These are phyloP conservation scores for Patella vulgata DNA, from an alignment of 1,140 invertebrate genomes.

Conservation along the genomic window DNA sequence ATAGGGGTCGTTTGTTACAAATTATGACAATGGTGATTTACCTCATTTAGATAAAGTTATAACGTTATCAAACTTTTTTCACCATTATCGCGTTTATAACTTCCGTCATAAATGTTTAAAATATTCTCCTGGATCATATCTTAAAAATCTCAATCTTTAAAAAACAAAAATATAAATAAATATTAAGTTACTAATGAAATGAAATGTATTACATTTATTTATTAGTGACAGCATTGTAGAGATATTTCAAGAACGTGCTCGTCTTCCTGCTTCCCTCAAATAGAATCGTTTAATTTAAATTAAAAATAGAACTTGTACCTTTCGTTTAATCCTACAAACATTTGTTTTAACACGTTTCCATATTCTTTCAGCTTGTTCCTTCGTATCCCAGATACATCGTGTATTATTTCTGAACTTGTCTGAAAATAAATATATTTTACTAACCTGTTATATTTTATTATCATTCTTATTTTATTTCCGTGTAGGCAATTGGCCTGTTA, in stretches of 20 bases:
- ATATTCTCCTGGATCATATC: slow-evolving; percentile 49
- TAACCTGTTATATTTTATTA: background rate
- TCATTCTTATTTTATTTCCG: too few species aligned
- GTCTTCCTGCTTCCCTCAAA: too few species aligned
- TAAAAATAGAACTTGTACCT: slow-evolving; percentile 30
- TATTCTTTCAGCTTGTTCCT: slow-evolving; percentile 33
- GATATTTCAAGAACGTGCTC: too few species aligned
- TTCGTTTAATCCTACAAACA: slow-evolving; percentile 49
- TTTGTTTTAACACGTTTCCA: slow-evolving; percentile 44
- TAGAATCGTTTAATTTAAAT: too few species aligned
- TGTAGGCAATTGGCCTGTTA: too few species aligned
- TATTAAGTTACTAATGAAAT: too few species aligned
- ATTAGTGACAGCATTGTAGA: too few species aligned
- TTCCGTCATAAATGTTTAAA: slow-evolving; percentile 48
- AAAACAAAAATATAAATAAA: background rate
- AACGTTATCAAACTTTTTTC: slow-evolving; percentile 49
- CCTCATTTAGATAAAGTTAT: slow-evolving; percentile 54
- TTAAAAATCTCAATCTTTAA: slow-evolving; percentile 40
- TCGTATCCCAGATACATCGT: slow-evolving; percentile 45
- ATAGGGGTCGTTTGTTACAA: too few species aligned
- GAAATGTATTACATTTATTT: too few species aligned
- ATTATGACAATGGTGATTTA: too few species aligned
- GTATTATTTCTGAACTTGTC: slow-evolving; percentile 42
- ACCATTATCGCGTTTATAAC: slow-evolving; percentile 37
- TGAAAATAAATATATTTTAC: background rate